Evolutionary conservation across 2,888 invertebrate genomes (phyloP).

Genomic region (Cactoblastis cactorum): DNA sequence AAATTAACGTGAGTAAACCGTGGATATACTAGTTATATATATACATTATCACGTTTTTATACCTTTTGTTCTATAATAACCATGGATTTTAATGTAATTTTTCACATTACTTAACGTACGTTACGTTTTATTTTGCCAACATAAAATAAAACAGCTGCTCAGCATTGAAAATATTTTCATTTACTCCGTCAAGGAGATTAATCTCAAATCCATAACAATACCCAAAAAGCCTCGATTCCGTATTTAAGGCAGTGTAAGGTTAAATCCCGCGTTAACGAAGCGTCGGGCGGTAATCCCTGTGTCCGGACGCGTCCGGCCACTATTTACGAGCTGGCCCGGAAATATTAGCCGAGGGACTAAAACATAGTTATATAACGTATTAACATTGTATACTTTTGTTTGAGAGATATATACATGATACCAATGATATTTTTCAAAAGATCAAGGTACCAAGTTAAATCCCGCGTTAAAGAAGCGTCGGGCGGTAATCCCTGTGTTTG

Average conservation of each 20-base stretch:
- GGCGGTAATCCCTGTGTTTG: constrained; percentile 16
- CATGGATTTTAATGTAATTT: no score
- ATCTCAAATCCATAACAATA: constrained; percentile 5
- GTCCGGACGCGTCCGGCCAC: constrained; percentile 11
- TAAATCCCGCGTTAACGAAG: constrained; percentile 21
- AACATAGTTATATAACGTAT: no score
- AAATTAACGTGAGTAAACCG: no score
- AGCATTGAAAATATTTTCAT: neutral
- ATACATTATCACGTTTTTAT: no score
- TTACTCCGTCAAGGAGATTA: constrained; percentile 7
- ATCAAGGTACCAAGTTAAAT: no score
- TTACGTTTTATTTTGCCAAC: neutral
- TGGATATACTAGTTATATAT: no score
- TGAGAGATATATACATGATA: neutral
- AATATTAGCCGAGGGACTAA: constrained; percentile 16
- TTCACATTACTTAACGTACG: no score
- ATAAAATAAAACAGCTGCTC: no score
- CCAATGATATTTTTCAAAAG: no score
- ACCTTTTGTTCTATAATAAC: no score
- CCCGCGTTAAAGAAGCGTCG: constrained; percentile 19
- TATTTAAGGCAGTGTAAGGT: constrained; percentile 11
- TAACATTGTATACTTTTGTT: neutral
- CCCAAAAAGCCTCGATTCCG: constrained; percentile 12
- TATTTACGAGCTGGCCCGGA: constrained; percentile 13
- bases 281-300: constrained; percentile 17